Evolutionary conservation across 2,797 vertebrate species (phyloP).

Genomic region (Perodicticus potto): DNA sequence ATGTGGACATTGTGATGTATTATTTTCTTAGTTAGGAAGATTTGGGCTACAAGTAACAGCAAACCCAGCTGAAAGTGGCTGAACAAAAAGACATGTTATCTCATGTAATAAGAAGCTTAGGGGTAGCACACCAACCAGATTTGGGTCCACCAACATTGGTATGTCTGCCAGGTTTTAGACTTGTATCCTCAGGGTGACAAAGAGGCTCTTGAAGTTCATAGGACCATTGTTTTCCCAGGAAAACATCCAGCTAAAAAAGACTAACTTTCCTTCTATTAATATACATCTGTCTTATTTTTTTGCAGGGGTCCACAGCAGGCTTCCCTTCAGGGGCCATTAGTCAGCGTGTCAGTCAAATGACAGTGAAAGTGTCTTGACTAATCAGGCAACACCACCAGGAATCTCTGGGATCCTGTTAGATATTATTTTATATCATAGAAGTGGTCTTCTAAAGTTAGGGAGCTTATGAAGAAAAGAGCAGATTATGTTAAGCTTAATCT

Average conservation of each 20-base stretch:
- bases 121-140: not conserved
- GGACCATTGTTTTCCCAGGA: not conserved
- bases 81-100: not conserved
- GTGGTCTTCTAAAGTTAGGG: not conserved
- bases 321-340: not conserved
- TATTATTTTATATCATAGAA: not conserved
- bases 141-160: not conserved
- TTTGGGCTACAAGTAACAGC: not conserved
- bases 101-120: not conserved
- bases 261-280: not conserved
- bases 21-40: not conserved
- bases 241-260: not conserved
- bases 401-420: not conserved
- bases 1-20: not conserved
- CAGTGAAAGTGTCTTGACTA: not conserved
- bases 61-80: not conserved
- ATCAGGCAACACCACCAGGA: not conserved
- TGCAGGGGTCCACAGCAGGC: not conserved
- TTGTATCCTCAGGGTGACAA: not conserved
- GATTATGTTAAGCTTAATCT: not conserved
- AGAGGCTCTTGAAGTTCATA: not conserved
- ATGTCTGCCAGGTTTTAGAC: not conserved
- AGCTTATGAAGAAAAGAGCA: not conserved
- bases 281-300: constrained; percentile 20
- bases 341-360: not conserved